phyloP scores from a whole-genome alignment of 35 echinoderm and acorn worm genomes.

The Strongylocentrotus purpuratus region DNA sequence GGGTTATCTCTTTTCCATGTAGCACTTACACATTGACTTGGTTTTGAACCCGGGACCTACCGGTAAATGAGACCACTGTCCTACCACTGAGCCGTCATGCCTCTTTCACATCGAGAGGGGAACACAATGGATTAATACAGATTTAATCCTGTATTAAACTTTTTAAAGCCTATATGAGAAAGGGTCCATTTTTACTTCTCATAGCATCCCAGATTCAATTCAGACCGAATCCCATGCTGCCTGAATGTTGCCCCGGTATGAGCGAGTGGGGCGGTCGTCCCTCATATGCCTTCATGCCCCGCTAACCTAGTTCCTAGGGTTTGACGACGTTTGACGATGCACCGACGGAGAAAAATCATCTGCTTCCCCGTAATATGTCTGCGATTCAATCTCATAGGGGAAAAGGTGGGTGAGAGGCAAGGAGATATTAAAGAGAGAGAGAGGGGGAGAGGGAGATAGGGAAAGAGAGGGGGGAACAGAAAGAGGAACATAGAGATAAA shows the following conservation, averaged over 20 bases:
- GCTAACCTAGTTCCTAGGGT: background rate
- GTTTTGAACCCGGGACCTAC: no score
- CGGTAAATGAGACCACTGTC: no score
- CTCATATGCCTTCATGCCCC: background rate
- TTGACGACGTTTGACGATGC: slow-evolving; percentile 1
- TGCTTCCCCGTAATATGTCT: background rate
- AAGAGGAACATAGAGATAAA: background rate
- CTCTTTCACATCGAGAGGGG: no score
- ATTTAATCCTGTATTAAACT: background rate
- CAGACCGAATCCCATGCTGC: background rate
- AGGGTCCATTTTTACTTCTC: background rate
- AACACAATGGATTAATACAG: background rate
- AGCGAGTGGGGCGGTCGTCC: background rate
- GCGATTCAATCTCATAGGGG: background rate
- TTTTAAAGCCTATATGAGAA: background rate
- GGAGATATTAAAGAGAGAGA: background rate
- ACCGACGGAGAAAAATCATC: background rate
- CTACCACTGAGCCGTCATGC: no score
- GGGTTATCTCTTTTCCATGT: no score
- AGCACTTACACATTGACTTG: no score
- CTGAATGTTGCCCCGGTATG: background rate
- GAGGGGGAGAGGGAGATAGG: background rate
- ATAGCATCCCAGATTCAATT: background rate
- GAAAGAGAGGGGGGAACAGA: background rate
- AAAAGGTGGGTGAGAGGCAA: background rate